Conservation (phyloP, 2,113 vertebrate genomes). For the Dolichallabes microphthalmus region DNA sequence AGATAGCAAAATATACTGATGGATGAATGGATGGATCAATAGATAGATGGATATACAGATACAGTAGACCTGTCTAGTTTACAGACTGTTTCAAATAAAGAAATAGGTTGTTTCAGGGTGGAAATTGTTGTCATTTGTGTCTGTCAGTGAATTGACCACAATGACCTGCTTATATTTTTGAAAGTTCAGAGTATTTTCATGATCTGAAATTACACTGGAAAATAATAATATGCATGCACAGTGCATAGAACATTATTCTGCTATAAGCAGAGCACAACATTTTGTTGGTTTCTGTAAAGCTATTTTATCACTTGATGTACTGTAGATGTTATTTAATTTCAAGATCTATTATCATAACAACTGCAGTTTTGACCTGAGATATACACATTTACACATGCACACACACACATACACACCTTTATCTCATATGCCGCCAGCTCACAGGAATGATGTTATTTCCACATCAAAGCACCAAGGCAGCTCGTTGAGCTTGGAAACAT, state of each 20-base stretch:
- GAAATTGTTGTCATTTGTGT: constrained; percentile 1
- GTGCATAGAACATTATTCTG: background rate
- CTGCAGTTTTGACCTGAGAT: background rate
- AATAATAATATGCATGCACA: background rate
- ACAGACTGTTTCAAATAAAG: background rate
- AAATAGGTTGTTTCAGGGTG: background rate
- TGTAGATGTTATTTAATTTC: background rate
- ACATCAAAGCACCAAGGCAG: constrained; percentile 8
- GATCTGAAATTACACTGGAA: background rate
- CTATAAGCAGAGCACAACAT: background rate
- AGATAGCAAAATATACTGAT: background rate
- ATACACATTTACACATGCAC: background rate
- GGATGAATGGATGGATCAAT: background rate
- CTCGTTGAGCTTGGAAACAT: background rate
- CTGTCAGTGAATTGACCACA: constrained; percentile 13
- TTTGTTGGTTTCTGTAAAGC: too few species aligned
- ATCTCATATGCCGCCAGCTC: background rate
- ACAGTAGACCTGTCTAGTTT: too few species aligned
- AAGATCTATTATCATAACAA: background rate
- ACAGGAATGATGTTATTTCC: constrained; percentile 1
- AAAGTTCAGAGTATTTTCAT: background rate
- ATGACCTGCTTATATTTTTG: constrained; percentile 30
- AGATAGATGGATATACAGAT: too few species aligned
- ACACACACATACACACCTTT: background rate
- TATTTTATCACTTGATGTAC: background rate